Conservation (phyloP, 1,140 invertebrate genomes). For the Drosophila burlai region DNA sequence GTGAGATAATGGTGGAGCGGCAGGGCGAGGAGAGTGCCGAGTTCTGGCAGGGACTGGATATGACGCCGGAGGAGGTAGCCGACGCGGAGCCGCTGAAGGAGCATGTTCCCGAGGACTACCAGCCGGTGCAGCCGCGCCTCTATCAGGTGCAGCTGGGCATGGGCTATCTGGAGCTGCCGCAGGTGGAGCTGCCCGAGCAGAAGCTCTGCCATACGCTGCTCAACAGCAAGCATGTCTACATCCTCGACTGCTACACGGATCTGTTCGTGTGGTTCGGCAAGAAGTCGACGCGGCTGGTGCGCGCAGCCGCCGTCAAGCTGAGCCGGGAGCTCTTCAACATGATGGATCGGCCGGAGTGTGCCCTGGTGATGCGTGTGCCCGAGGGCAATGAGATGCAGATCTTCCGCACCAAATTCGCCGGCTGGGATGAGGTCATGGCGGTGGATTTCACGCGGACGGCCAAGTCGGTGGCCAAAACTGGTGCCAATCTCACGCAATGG, state of each 20-base stretch:
- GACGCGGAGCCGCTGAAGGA: constrained; percentile 85
- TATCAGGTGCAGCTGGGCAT: constrained; percentile 98
- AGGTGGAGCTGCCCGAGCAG: constrained; percentile 94
- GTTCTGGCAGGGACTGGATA: constrained; percentile 92
- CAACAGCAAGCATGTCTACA: constrained; percentile 97
- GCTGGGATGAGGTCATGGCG: constrained; percentile 99
- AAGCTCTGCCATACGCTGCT: constrained; percentile 91
- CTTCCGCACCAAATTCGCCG: constrained; percentile 98
- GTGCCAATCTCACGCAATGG: constrained; percentile 98
- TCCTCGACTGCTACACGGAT: constrained; percentile 97
- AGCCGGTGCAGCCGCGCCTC: constrained; percentile 91
- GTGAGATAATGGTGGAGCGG: constrained; percentile 94
- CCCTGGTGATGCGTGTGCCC: constrained; percentile 94
- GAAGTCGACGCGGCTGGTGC: constrained; percentile 97
- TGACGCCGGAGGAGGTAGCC: constrained; percentile 84
- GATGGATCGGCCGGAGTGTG: constrained; percentile 95
- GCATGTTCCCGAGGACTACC: constrained; percentile 92
- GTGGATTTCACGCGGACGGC: constrained; percentile 99
- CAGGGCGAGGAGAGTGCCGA: constrained; percentile 92
- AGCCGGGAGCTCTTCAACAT: constrained; percentile 97
- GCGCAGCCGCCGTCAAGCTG: constrained; percentile 98
- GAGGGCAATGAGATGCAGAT: constrained; percentile 94
- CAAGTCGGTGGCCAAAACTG: constrained; percentile 97
- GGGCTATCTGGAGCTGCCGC: constrained; percentile 99
- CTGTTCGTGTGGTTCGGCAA: constrained; percentile 99